Conservation (phyloP, 2,113 vertebrate genomes). For the Leptodactylus fuscus region DNA sequence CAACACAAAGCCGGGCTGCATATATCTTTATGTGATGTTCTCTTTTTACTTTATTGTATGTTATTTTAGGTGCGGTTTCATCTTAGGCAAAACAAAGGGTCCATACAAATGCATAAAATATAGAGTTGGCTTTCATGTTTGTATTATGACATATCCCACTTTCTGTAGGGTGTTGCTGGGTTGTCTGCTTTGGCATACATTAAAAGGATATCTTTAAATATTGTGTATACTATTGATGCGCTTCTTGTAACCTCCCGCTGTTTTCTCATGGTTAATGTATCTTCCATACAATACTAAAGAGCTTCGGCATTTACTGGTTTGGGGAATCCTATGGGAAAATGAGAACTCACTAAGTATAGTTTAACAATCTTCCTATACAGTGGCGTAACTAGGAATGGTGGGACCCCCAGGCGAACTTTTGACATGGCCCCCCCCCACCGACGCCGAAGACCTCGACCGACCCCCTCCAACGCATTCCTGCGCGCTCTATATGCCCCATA, state of each 20-base stretch:
- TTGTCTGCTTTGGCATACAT: slow-evolving; percentile 12
- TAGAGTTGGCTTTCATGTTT: not conserved
- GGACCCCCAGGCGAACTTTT: no score
- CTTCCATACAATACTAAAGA: not conserved
- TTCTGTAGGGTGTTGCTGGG: not conserved
- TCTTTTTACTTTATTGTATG: not conserved
- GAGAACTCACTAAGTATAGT: not conserved
- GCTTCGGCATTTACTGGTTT: not conserved
- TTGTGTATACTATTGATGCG: no score
- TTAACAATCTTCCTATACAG: no score
- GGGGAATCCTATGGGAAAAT: not conserved
- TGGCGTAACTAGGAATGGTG: no score
- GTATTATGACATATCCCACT: not conserved
- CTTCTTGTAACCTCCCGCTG: not conserved
- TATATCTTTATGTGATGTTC: not conserved
- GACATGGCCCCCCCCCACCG: no score
- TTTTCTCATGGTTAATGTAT: not conserved
- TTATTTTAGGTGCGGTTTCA: not conserved
- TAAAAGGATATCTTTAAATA: not conserved
- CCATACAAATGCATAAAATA: not conserved
- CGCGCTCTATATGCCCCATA: no score
- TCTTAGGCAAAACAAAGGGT: not conserved
- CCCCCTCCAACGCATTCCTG: no score
- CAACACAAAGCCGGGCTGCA: not conserved
- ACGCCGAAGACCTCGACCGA: no score